Evolutionary conservation across 1,140 invertebrate genomes (phyloP), one percentile per base, ranked within the genome.

Genomic region (Eufriesea mexicana): DNA sequence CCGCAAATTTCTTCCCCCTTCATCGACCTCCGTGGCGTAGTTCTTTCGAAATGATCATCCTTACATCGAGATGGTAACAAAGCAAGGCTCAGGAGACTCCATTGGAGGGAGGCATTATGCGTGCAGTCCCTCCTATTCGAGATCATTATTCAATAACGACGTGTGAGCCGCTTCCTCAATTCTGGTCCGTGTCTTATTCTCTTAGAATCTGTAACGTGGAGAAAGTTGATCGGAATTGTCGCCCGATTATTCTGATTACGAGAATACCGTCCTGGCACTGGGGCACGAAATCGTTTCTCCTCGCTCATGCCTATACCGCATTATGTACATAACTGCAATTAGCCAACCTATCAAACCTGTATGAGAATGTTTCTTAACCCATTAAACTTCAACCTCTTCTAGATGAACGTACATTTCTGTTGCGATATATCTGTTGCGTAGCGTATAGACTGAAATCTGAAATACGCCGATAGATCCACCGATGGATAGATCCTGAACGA

Each of bases 31-130:
- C 68, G 47, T 35, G 68, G 72, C 62, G 81, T 42, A 68, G 68
- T 28, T 87, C 73, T 88, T 87, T 85, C 83, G 83, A 88, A 85
- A 88, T 51, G 78, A 87, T 86, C 81, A 82, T 70, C 75, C 68
- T 62, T 47, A n/a, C 49, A 23, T 45, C 75, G 82, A 87, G 86
- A 72, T 73, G 35, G 76, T 67, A 86, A 84, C 66, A 86, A 87
- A 87, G 80, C 79, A 80, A 74, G 54, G 83, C 25, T 47, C 57
- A 35, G 35, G 25, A 54, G 51, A 75, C 49, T 18, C 45, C 76
- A 57, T 76, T 49, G 59, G 47, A 25, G 72, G 45, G 25, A 51
- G 64, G 23, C 25, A 76, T 79, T 82, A 61, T 84, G 76, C 85
- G 73, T 78, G 45, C 72, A 49, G 66, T 73, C 74, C 70, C 79